Conservation (phyloP, 2,113 vertebrate genomes). For the Vireo altiloquus region DNA sequence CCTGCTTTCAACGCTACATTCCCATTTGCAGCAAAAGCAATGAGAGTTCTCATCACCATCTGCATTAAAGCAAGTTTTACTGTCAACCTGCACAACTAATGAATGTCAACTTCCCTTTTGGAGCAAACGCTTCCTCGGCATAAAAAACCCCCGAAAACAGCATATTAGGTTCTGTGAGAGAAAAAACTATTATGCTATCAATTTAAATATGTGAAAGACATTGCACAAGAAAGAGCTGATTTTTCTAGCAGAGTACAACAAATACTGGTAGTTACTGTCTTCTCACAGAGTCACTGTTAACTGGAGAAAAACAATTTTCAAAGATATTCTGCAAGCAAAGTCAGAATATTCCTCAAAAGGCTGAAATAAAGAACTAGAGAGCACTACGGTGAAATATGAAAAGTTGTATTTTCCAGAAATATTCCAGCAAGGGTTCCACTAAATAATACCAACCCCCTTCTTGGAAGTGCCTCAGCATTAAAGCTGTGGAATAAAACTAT, state of each 20-base stretch:
- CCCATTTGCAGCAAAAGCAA: not conserved
- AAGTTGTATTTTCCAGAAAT: not conserved
- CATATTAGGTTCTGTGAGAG: not conserved
- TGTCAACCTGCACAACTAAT: not conserved
- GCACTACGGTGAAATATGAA: not conserved
- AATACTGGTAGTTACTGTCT: not conserved
- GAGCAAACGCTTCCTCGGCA: not conserved
- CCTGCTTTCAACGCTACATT: not conserved
- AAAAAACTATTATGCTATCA: not conserved
- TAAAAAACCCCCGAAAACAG: too few relatives aligned
- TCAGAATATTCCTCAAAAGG: not conserved
- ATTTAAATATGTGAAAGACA: not conserved
- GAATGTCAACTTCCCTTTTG: not conserved
- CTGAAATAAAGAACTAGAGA: not conserved
- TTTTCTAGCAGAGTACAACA: not conserved
- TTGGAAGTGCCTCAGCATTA: not conserved
- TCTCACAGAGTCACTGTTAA: not conserved
- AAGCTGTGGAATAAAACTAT: not conserved
- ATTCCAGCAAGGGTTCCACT: not conserved
- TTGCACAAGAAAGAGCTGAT: not conserved
- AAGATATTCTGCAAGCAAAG: not conserved
- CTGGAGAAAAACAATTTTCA: not conserved
- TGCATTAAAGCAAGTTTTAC: not conserved
- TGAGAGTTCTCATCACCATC: constrained; percentile 40
- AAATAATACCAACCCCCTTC: not conserved